Conservation (phyloP, 2,888 invertebrate genomes). For the Microchrysa polita region DNA sequence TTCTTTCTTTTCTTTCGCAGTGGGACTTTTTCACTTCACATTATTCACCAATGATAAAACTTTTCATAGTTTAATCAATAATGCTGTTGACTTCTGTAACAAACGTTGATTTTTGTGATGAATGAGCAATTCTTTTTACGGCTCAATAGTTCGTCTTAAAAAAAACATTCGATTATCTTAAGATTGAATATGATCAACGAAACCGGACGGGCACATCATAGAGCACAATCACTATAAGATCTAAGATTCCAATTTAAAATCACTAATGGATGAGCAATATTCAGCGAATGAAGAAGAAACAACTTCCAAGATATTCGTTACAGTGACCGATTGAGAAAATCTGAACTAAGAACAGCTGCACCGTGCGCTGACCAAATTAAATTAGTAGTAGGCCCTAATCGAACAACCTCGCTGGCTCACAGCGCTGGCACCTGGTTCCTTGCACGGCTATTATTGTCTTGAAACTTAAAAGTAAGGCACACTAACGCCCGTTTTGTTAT, state of each 20-base stretch:
- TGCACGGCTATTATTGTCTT: constrained; percentile 17
- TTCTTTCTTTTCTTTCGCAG: not conserved
- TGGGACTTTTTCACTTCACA: not conserved
- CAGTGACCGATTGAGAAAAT: not conserved
- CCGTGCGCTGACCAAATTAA: constrained; percentile 19
- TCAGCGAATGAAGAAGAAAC: no score
- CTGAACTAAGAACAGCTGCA: constrained; percentile 10
- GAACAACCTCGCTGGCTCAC: not conserved
- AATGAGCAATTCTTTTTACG: constrained; percentile 31
- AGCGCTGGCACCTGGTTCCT: not conserved
- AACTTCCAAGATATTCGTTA: no score
- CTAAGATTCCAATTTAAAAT: no score
- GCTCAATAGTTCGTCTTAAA: not conserved
- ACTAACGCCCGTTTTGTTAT: constrained; percentile 47
- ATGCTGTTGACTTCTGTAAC: not conserved
- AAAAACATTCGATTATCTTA: constrained; percentile 10
- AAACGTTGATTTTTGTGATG: not conserved
- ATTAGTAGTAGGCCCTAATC: not conserved
- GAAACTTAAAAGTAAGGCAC: no score
- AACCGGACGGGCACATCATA: not conserved
- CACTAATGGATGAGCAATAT: no score
- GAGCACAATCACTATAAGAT: not conserved
- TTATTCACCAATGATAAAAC: constrained; percentile 1
- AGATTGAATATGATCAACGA: not conserved
- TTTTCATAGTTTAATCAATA: constrained; percentile 23